These are phyloP conservation scores for Crematogaster levior DNA, from an alignment of 2,888 invertebrate species.

Conservation along the genomic window DNA sequence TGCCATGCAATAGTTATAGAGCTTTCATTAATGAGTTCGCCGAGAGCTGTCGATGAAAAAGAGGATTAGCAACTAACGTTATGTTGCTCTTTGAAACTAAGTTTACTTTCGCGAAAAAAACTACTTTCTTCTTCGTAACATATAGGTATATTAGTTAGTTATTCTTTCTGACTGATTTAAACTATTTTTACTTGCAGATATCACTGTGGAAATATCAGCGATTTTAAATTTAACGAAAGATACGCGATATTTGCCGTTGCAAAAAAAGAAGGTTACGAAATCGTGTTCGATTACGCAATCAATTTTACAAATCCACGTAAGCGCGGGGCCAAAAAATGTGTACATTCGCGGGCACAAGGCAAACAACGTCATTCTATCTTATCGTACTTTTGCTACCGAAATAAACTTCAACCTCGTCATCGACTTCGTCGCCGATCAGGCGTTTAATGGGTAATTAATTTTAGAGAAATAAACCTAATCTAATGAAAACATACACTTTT, in stretches of 20 bases:
- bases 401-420: constrained; percentile 15
- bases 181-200: not conserved
- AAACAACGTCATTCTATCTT: constrained; percentile 39
- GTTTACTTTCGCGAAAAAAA: not conserved
- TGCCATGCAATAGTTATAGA: not conserved
- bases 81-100: not conserved
- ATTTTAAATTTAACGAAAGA: not conserved
- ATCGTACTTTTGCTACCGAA: constrained; percentile 26
- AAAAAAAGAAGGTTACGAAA: constrained; percentile 2
- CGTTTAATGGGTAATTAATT: constrained; percentile 13
- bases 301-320: constrained; percentile 13
- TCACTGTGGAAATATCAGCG: not conserved
- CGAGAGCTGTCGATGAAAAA: not conserved
- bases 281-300: constrained; percentile 23
- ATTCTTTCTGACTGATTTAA: not conserved
- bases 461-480: not conserved
- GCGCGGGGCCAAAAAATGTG: not conserved
- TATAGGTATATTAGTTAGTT: not conserved
- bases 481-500: not conserved
- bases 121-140: not conserved
- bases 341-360: constrained; percentile 4
- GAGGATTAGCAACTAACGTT: not conserved
- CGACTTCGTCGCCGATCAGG: not conserved
- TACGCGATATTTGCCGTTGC: not conserved
- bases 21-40: constrained; percentile 20